Percentiles rank a stretch among this genome's conserved stretches.
Conservation (phyloP, 2,888 invertebrate species). For the Amiota communis region DNA sequence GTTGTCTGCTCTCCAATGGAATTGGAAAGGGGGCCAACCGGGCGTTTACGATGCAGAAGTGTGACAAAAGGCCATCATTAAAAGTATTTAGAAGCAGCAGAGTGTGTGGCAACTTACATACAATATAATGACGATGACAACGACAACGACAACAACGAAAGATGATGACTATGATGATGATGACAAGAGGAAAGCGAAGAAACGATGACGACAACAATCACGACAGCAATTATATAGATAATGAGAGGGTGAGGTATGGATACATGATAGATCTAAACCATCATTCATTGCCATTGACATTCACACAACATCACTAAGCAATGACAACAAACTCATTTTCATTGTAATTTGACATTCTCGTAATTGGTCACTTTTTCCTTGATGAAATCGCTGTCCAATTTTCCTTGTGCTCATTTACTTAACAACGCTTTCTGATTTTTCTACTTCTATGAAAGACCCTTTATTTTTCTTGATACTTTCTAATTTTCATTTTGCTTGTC, state of each 20-base stretch:
- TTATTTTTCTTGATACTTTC: background rate
- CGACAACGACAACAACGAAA: conserved; percentile 35
- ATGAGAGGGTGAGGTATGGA: background rate
- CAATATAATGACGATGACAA: background rate
- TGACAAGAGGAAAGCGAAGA: conserved; percentile 22
- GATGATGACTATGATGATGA: conserved; percentile 57
- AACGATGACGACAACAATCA: too few relatives aligned
- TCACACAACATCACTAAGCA: conserved; percentile 38
- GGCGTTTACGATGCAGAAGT: conserved; percentile 22
- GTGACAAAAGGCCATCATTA: conserved; percentile 51
- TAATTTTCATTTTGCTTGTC: background rate
- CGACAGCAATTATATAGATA: background rate
- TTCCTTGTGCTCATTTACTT: background rate
- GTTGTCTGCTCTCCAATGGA: background rate
- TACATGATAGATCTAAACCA: too few relatives aligned
- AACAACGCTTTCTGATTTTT: background rate
- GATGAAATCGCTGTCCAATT: background rate
- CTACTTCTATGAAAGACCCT: background rate
- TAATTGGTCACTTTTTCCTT: conserved; percentile 1
- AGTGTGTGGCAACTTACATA: conserved; percentile 26
- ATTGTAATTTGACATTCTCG: background rate
- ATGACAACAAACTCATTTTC: conserved; percentile 38
- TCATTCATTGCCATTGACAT: conserved; percentile 45
- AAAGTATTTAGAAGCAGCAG: conserved; percentile 14
- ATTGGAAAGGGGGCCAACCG: conserved; percentile 3